These are phyloP conservation scores for Xiphophorus hellerii DNA, from an alignment of 2,113 vertebrate species.

Conservation along the genomic window DNA sequence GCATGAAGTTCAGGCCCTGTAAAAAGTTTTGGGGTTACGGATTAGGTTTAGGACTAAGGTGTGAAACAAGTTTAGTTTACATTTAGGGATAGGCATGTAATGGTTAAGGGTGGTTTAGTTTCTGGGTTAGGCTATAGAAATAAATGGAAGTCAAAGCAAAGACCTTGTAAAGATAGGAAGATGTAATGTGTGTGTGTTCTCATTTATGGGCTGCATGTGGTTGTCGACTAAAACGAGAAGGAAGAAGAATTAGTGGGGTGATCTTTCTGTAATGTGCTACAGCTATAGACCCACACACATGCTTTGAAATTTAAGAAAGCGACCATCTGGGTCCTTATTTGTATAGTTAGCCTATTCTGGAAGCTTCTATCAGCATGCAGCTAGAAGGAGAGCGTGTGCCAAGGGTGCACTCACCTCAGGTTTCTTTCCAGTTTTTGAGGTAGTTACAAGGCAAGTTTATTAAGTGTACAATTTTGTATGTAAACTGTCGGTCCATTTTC, in stretches of 20 bases:
- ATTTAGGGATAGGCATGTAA: too few species aligned
- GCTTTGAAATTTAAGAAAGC: slow-evolving; percentile 12
- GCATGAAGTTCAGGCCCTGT: too few species aligned
- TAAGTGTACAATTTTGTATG: not conserved
- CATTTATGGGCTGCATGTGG: slow-evolving; percentile 14
- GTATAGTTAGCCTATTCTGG: slow-evolving; percentile 36
- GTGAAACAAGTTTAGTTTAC: too few species aligned
- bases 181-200: slow-evolving; percentile 30
- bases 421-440: slow-evolving; percentile 69
- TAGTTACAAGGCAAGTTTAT: slow-evolving; percentile 71
- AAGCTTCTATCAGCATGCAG: slow-evolving; percentile 55
- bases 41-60: too few species aligned
- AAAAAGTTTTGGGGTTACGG: too few species aligned
- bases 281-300: slow-evolving; percentile 7
- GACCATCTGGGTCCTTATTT: slow-evolving; percentile 11
- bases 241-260: slow-evolving; percentile 16
- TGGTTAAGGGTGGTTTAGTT: too few species aligned
- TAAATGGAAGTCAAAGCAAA: too few species aligned
- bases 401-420: slow-evolving; percentile 52
- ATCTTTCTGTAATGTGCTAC: slow-evolving; percentile 10
- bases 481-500: not conserved
- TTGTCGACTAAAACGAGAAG: slow-evolving; percentile 16
- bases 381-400: slow-evolving; percentile 38
- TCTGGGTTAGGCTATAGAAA: too few species aligned
- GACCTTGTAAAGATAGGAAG: too few species aligned